A percentile compares a stretch with the other conserved stretches of the same genome.
phyloP scores from a whole-genome alignment of 2,113 vertebrate species.

The Cavia aperea region DNA sequence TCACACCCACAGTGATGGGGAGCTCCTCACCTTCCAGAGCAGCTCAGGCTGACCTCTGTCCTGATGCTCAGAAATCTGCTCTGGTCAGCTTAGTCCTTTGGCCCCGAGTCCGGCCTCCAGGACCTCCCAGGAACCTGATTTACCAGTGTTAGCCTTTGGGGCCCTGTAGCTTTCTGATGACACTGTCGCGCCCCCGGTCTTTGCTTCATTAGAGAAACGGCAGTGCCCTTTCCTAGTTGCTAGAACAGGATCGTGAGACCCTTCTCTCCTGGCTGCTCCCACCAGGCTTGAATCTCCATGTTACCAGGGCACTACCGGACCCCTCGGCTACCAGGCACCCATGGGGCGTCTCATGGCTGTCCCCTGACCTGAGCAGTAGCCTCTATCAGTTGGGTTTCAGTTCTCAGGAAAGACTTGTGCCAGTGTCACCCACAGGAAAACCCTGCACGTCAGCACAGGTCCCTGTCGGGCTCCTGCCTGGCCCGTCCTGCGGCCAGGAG shows the following conservation, averaged over 20 bases:
- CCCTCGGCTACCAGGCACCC: background rate
- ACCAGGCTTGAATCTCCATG: background rate
- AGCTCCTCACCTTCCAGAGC: background rate
- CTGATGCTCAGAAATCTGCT: background rate
- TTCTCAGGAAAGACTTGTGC: background rate
- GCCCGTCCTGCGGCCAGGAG: rapidly evolving
- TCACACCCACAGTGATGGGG: background rate
- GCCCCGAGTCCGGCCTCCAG: background rate
- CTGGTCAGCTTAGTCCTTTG: background rate
- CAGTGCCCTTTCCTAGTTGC: background rate
- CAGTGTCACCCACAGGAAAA: rapidly evolving
- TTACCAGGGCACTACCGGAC: background rate
- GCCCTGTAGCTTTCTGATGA: background rate
- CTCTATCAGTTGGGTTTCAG: background rate
- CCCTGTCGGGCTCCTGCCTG: rapidly evolving
- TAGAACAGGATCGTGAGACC: rapidly evolving
- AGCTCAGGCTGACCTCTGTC: background rate
- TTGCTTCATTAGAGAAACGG: background rate
- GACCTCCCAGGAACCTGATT: background rate
- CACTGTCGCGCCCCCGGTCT: background rate
- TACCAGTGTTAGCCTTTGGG: too few relatives aligned
- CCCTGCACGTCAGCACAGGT: rapidly evolving
- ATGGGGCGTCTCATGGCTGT: rapidly evolving
- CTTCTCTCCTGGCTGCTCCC: rapidly evolving
- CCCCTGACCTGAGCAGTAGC: too few relatives aligned